These are phyloP conservation scores for Allygus modestus DNA, from an alignment of 2,888 invertebrate genomes.

Conservation along the genomic window DNA sequence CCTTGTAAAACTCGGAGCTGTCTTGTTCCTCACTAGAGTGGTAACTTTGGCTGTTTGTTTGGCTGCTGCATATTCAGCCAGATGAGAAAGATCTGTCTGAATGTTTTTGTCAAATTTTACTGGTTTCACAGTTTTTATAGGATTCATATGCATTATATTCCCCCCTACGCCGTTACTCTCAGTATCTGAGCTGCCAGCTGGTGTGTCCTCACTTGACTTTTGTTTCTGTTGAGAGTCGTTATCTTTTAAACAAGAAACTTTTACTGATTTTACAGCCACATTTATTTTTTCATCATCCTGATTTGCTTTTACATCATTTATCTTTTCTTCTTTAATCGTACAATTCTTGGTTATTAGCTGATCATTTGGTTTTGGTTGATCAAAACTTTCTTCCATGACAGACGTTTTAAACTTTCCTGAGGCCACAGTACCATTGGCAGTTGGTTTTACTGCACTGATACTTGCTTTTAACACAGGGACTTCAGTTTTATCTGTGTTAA, in stretches of 20 bases:
- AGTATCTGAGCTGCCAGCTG: background rate
- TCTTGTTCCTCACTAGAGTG: slow-evolving; percentile 27
- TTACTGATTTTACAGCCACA: background rate
- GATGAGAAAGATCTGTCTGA: slow-evolving; percentile 40
- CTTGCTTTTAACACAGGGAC: background rate
- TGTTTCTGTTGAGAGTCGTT: background rate
- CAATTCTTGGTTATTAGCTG: background rate
- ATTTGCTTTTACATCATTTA: background rate
- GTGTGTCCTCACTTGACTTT: background rate
- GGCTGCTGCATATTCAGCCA: background rate
- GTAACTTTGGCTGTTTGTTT: slow-evolving; percentile 17
- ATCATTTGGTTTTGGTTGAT: background rate
- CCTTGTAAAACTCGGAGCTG: slow-evolving; percentile 30
- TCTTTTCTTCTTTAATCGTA: background rate
- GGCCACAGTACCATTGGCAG: no score
- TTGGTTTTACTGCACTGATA: background rate
- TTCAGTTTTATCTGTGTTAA: background rate
- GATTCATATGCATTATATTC: background rate
- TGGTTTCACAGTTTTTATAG: background rate
- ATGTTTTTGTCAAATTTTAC: slow-evolving; percentile 13
- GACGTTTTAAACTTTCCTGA: background rate
- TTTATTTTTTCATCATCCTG: background rate
- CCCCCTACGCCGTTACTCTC: background rate
- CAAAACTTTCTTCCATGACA: background rate
- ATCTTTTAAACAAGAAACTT: background rate